Conservation (phyloP, 2,888 invertebrate genomes). For the Melieria omissa region DNA sequence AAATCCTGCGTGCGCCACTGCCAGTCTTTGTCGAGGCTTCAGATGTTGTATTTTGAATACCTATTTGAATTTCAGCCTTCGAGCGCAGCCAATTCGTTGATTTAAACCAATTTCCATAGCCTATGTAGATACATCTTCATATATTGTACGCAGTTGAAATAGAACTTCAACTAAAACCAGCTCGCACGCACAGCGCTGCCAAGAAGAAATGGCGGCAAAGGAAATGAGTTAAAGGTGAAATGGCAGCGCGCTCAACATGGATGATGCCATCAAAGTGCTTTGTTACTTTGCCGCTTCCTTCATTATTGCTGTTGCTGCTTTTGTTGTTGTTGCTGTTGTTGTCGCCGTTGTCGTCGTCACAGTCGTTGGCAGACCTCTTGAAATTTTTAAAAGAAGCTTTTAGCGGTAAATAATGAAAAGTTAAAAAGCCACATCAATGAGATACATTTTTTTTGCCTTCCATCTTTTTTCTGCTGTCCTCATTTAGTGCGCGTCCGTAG, state of each 20-base stretch:
- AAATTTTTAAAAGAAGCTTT: constrained; percentile 67
- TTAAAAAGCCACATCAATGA: constrained; percentile 68
- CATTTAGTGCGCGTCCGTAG: not conserved
- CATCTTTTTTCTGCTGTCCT: constrained; percentile 16
- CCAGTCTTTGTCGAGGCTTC: no score
- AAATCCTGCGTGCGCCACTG: no score
- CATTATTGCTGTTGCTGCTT: constrained; percentile 44
- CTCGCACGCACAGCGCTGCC: not conserved
- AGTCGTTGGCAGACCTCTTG: constrained; percentile 50
- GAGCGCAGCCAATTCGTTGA: no score
- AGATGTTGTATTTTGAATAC: no score
- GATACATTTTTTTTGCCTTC: constrained; percentile 46
- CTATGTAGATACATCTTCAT: no score
- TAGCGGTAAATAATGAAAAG: constrained; percentile 68
- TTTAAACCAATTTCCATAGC: no score
- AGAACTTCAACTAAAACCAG: not conserved
- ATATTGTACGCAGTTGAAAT: no score
- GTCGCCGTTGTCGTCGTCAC: constrained; percentile 27
- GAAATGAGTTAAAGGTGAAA: constrained; percentile 1
- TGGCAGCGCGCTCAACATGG: not conserved
- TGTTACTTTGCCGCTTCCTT: constrained; percentile 27
- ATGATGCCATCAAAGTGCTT: not conserved
- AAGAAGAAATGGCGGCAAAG: not conserved
- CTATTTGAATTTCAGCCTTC: no score
- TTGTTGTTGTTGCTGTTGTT: not conserved